Evolutionary conservation across 2,888 invertebrate species (phyloP).

Genomic region (Craniophora ligustri): DNA sequence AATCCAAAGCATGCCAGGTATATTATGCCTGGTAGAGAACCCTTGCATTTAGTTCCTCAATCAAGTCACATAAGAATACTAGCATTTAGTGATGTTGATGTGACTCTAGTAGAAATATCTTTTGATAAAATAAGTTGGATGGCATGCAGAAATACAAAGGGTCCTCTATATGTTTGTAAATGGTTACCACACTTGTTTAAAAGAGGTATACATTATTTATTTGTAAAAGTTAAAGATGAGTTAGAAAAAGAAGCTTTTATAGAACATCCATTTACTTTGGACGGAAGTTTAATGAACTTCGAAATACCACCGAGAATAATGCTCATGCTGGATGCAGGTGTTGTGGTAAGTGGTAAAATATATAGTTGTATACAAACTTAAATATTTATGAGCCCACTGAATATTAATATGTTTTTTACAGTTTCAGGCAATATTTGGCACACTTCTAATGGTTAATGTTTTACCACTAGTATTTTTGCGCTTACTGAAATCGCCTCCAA

Average conservation of each 20-base stretch:
- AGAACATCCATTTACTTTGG: slow-evolving; percentile 93
- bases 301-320: slow-evolving; percentile 91
- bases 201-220: slow-evolving; percentile 91
- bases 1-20: slow-evolving; percentile 96
- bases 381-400: neutral
- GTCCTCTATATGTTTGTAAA: slow-evolving; percentile 91
- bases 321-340: slow-evolving; percentile 93
- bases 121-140: slow-evolving; percentile 91
- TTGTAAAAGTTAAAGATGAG: slow-evolving; percentile 89
- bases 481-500: slow-evolving; percentile 83
- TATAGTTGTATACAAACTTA: neutral
- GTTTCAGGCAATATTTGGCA: slow-evolving; percentile 92
- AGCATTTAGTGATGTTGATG: slow-evolving; percentile 91
- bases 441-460: slow-evolving; percentile 89
- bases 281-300: slow-evolving; percentile 91
- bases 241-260: slow-evolving; percentile 86
- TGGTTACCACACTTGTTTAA: slow-evolving; percentile 92
- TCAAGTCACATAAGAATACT: slow-evolving; percentile 95
- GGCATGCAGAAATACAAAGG: slow-evolving; percentile 88
- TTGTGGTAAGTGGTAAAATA: slow-evolving; percentile 90
- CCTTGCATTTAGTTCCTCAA: slow-evolving; percentile 89
- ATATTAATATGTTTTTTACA: slow-evolving; percentile 68
- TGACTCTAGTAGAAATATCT: slow-evolving; percentile 90
- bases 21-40: slow-evolving; percentile 92
- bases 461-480: slow-evolving; percentile 90